Conservation (phyloP, 2,888 invertebrate genomes). For the Agonopterix subpropinquella region DNA sequence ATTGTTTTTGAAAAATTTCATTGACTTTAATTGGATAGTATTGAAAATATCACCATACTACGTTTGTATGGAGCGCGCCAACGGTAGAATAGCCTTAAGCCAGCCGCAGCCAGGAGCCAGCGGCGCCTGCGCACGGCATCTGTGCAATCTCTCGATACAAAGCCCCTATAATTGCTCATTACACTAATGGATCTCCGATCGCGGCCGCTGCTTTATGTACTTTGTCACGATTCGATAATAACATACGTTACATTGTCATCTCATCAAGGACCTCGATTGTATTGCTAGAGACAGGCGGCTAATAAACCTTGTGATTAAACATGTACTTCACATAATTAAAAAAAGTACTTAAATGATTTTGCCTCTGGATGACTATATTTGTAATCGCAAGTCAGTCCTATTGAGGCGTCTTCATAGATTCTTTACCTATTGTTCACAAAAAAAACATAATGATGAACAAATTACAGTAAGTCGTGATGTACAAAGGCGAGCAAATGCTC, state of each 20-base stretch:
- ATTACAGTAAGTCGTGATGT: too few species aligned
- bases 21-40: too few species aligned
- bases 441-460: too few species aligned
- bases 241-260: conserved; percentile 7
- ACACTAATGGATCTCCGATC: conserved; percentile 56
- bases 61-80: too few species aligned
- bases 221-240: conserved; percentile 50
- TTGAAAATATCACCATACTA: too few species aligned
- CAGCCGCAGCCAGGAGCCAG: background rate
- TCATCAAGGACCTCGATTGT: background rate
- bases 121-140: conserved; percentile 7
- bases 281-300: background rate
- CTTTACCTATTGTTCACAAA: too few species aligned
- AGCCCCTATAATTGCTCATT: conserved; percentile 57
- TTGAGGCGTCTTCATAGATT: too few species aligned
- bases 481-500: too few species aligned
- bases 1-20: too few species aligned
- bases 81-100: too few species aligned
- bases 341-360: background rate
- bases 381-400: too few species aligned
- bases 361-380: background rate
- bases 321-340: background rate
- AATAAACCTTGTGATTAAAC: background rate
- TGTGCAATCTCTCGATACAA: conserved; percentile 22
- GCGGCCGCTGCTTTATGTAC: conserved; percentile 31